Evolutionary conservation across 2,113 vertebrate species (phyloP).

Genomic region (Mustelus asterias): DNA sequence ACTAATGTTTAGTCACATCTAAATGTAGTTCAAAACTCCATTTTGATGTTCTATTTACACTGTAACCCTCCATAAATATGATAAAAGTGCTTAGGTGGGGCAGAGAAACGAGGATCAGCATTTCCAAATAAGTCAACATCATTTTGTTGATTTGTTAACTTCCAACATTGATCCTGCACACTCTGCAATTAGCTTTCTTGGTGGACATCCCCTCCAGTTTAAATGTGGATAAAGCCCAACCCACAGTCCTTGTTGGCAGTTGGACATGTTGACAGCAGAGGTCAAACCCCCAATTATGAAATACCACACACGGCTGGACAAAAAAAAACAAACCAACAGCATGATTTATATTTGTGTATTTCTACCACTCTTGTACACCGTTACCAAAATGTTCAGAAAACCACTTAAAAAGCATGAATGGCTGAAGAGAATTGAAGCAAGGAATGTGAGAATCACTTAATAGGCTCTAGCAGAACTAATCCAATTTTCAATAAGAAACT

Average conservation of each 20-base stretch:
- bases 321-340: background rate
- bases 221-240: no score
- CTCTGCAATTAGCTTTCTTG: background rate
- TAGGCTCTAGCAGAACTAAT: no score
- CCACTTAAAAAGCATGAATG: no score
- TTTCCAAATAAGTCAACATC: background rate
- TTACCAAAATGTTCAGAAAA: background rate
- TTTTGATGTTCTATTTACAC: background rate
- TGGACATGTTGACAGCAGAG: background rate
- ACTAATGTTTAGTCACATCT: background rate
- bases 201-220: background rate
- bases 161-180: no score
- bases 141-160: no score
- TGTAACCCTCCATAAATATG: background rate
- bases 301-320: background rate
- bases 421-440: no score
- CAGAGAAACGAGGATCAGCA: background rate
- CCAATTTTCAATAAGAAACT: no score
- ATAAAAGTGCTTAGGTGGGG: background rate
- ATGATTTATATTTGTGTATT: background rate
- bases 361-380: background rate
- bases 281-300: background rate
- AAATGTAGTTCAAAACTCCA: background rate
- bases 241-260: background rate
- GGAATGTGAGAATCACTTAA: no score